A percentile compares a stretch with the other conserved stretches of the same genome.
Evolutionary conservation across 2,113 vertebrate species (phyloP).

Genomic region (Prietella phreatophila): DNA sequence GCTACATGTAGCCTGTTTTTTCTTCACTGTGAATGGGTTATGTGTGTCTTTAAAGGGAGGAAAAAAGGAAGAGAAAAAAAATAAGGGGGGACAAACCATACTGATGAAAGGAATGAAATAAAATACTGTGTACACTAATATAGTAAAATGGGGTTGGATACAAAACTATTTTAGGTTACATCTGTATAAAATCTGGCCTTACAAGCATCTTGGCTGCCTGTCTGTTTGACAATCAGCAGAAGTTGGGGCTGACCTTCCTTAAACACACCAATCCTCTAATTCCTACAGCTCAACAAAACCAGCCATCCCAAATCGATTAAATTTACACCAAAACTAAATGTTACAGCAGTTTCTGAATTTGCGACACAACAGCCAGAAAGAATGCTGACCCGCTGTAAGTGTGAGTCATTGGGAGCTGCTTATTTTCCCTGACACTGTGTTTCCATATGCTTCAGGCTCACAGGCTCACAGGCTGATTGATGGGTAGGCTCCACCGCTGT

Average conservation of each 20-base stretch:
- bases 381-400: constrained; percentile 16
- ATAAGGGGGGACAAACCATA: not conserved
- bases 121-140: not conserved
- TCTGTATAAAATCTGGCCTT: not conserved
- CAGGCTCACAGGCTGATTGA: constrained; percentile 37
- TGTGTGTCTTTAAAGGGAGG: not conserved
- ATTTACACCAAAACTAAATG: not conserved
- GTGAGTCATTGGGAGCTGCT: not conserved
- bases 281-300: not conserved
- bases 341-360: constrained; percentile 7
- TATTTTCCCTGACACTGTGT: constrained; percentile 37
- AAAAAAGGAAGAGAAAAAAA: not conserved
- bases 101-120: not conserved
- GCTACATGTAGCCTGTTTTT: not conserved
- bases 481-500: not conserved
- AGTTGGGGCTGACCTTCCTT: not conserved
- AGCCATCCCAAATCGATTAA: not conserved
- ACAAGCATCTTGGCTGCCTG: not conserved
- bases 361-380: constrained; percentile 15
- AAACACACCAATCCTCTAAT: not conserved
- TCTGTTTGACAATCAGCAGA: not conserved
- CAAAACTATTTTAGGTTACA: not conserved
- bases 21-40: not conserved
- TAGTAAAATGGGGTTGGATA: not conserved
- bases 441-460: constrained; percentile 41